A percentile compares a stretch with the other conserved stretches of the same genome.
These are phyloP conservation scores for Anoplophora glabripennis DNA, from an alignment of 1,140 invertebrate species.

Conservation along the genomic window DNA sequence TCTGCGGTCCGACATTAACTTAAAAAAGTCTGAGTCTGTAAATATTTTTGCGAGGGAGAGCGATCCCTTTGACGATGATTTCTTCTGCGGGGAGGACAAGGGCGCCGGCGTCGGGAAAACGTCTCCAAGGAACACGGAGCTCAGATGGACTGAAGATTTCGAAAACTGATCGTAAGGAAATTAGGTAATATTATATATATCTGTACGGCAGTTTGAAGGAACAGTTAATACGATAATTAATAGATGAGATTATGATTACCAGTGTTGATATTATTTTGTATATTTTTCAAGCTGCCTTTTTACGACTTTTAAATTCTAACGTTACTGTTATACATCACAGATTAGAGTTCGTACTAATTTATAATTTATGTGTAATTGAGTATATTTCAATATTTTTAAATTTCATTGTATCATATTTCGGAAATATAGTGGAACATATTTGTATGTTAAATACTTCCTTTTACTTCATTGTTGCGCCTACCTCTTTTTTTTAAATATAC, in stretches of 20 bases:
- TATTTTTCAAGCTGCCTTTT: conserved; percentile 9
- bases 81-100: conserved; percentile 61
- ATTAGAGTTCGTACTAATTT: conserved; percentile 13
- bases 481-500: too few relatives aligned
- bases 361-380: not conserved
- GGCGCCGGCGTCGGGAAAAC: not conserved
- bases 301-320: conserved; percentile 14
- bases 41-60: conserved; percentile 78
- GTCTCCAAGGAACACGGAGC: conserved; percentile 31
- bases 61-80: conserved; percentile 85
- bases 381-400: too few relatives aligned
- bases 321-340: conserved; percentile 15
- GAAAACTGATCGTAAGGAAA: conserved; percentile 17
- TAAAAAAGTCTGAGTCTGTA: conserved; percentile 80
- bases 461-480: too few relatives aligned
- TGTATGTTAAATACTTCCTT: too few relatives aligned
- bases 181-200: not conserved
- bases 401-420: too few relatives aligned
- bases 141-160: conserved; percentile 43
- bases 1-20: conserved; percentile 30
- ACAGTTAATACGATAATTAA: not conserved
- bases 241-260: conserved; percentile 11
- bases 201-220: conserved; percentile 1
- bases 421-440: too few relatives aligned
- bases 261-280: conserved; percentile 22